A percentile compares a stretch with the other conserved stretches of the same genome.
phyloP scores from a whole-genome alignment of 1,140 invertebrate species.

The Zaprionus gabonicus region DNA sequence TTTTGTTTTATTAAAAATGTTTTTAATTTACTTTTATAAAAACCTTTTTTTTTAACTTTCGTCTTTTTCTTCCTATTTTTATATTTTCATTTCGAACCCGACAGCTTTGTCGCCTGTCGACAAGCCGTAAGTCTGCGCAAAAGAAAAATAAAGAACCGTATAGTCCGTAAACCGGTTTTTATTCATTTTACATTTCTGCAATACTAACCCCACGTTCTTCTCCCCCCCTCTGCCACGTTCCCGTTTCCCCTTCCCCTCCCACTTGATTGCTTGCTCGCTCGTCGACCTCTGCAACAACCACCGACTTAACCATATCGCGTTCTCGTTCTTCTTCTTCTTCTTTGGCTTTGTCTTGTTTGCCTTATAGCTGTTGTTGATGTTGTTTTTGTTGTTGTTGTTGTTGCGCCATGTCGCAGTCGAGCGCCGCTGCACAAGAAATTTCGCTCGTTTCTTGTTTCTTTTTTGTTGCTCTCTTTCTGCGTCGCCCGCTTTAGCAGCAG shows the following conservation, averaged over 20 bases:
- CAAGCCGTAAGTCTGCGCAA: slow-evolving; percentile 26
- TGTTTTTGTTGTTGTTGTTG: slow-evolving; percentile 20
- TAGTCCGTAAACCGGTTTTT: slow-evolving; percentile 65
- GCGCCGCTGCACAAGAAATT: slow-evolving; percentile 48
- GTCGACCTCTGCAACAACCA: slow-evolving; percentile 21
- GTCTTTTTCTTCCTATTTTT: neutral
- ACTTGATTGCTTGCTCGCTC: slow-evolving; percentile 1
- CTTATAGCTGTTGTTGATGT: slow-evolving; percentile 20
- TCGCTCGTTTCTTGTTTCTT: slow-evolving; percentile 22
- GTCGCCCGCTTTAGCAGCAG: slow-evolving; percentile 70
- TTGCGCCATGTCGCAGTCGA: slow-evolving; percentile 3
- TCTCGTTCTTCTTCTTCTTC: slow-evolving; percentile 10
- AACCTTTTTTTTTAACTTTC: neutral
- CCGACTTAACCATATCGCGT: slow-evolving; percentile 30
- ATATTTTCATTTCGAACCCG: neutral
- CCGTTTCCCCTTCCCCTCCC: neutral
- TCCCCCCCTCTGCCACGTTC: neutral
- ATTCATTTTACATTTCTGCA: slow-evolving; percentile 32
- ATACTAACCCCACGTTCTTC: neutral
- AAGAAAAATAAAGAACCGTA: slow-evolving; percentile 57
- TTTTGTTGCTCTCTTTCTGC: slow-evolving; percentile 42
- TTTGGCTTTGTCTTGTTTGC: slow-evolving; percentile 10
- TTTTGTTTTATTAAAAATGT: neutral
- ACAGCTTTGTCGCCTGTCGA: slow-evolving; percentile 45
- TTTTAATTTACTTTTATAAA: too few species aligned